These are phyloP conservation scores for Vesta saturnalis DNA, from an alignment of 2,888 invertebrate genomes.

Conservation along the genomic window DNA sequence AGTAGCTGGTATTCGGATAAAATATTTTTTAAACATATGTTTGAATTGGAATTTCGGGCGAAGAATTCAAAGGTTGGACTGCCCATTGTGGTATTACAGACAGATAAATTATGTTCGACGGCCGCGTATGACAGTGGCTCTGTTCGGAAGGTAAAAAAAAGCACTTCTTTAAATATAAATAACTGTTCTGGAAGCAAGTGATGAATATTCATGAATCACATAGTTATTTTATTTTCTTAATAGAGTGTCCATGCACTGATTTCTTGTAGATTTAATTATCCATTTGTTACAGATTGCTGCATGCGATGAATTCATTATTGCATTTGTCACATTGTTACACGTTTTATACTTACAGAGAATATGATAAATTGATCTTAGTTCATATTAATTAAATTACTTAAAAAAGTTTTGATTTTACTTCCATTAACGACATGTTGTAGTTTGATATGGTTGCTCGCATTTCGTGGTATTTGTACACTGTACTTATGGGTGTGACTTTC, in stretches of 20 bases:
- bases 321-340: conserved; percentile 44
- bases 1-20: conserved; percentile 60
- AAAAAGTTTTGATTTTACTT: background rate
- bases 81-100: conserved; percentile 62
- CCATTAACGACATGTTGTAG: no score
- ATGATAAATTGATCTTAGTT: conserved; percentile 24
- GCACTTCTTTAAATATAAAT: conserved; percentile 54
- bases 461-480: no score
- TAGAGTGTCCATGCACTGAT: conserved; percentile 39
- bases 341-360: conserved; percentile 34
- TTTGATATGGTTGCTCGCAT: no score
- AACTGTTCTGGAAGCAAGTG: conserved; percentile 54
- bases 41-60: conserved; percentile 61
- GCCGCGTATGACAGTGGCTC: conserved; percentile 62
- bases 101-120: conserved; percentile 63
- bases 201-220: conserved; percentile 44
- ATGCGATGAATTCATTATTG: conserved; percentile 41
- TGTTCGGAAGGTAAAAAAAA: conserved; percentile 39
- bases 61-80: conserved; percentile 59
- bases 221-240: conserved; percentile 40
- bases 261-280: conserved; percentile 46
- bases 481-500: no score
- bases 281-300: conserved; percentile 43
- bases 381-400: conserved; percentile 24
- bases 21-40: conserved; percentile 64